Conservation (phyloP, 2,888 invertebrate species). For the Ecdyonurus torrentis region DNA sequence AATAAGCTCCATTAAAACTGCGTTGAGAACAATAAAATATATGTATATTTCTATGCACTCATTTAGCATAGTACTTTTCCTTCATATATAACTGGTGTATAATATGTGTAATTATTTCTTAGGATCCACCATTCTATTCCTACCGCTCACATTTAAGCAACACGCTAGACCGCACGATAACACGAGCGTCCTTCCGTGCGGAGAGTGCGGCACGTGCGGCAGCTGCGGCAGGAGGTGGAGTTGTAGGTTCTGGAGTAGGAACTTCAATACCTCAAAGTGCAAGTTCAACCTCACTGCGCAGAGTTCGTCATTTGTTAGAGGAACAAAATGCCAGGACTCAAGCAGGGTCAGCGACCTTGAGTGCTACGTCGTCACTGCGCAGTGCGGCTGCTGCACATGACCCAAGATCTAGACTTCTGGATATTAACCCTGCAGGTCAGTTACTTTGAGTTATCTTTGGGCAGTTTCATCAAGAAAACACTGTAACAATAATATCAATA, state of each 20-base stretch:
- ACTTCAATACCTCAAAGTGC: not conserved
- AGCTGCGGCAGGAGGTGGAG: not conserved
- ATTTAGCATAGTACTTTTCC: no score
- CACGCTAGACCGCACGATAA: constrained; percentile 39
- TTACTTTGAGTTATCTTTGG: no score
- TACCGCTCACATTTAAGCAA: constrained; percentile 50
- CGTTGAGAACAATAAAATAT: no score
- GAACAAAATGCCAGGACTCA: constrained; percentile 8
- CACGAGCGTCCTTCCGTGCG: constrained; percentile 12
- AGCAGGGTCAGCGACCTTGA: constrained; percentile 32
- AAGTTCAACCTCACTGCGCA: constrained; percentile 32
- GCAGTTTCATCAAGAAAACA: no score
- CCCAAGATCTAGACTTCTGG: constrained; percentile 50
- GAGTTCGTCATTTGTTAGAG: constrained; percentile 67
- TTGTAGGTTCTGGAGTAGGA: not conserved
- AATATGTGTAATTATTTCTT: no score
- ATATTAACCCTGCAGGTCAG: constrained; percentile 75
- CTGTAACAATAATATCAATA: no score
- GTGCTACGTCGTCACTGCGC: constrained; percentile 17
- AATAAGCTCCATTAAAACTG: no score
- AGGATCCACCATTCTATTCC: constrained; percentile 25
- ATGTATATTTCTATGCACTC: no score
- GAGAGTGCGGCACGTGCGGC: constrained; percentile 9
- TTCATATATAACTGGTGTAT: no score
- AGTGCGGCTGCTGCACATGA: constrained; percentile 55